A percentile compares a stretch with the other conserved stretches of the same genome.
phyloP scores from a whole-genome alignment of 1,140 invertebrate genomes.

The Choristoneura fumiferana region DNA sequence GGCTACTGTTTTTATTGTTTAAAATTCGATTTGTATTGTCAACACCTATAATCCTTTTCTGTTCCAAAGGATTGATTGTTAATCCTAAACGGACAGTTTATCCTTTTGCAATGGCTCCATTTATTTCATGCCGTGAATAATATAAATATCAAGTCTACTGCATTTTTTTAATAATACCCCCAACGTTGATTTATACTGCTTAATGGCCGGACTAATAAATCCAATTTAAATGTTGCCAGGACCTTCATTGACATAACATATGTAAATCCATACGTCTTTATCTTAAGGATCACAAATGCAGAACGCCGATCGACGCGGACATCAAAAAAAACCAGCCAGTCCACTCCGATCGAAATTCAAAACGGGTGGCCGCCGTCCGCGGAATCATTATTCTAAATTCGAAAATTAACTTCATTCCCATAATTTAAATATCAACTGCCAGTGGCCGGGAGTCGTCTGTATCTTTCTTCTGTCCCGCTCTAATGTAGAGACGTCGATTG shows the following conservation, averaged over 20 bases:
- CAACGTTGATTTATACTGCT: slow-evolving; percentile 52
- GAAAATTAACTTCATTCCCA: slow-evolving; percentile 74
- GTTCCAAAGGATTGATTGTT: slow-evolving; percentile 49
- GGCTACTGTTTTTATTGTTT: slow-evolving; percentile 62
- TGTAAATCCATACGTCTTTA: slow-evolving; percentile 76
- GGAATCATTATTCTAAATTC: slow-evolving; percentile 69
- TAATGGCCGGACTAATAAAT: slow-evolving; percentile 70
- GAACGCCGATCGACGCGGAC: slow-evolving; percentile 55
- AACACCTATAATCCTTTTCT: slow-evolving; percentile 51
- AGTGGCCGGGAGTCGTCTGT: slow-evolving; percentile 25
- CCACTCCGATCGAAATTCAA: slow-evolving; percentile 52
- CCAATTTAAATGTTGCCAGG: slow-evolving; percentile 69
- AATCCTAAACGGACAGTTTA: slow-evolving; percentile 2
- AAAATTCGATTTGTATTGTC: slow-evolving; percentile 64
- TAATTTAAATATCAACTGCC: slow-evolving; percentile 68
- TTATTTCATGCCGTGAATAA: background rate
- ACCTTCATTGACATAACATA: slow-evolving; percentile 72
- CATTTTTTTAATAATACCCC: slow-evolving; percentile 39
- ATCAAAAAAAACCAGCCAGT: slow-evolving; percentile 49
- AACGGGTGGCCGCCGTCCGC: slow-evolving; percentile 69
- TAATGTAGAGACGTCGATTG: slow-evolving; percentile 51
- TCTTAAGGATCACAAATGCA: slow-evolving; percentile 71
- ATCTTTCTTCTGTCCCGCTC: slow-evolving; percentile 32
- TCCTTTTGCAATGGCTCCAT: background rate
- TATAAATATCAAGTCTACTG: slow-evolving; percentile 10